Percentiles rank a stretch among this genome's conserved stretches.
phyloP scores from a whole-genome alignment of 1,140 invertebrate species.

The Trichonephila clavata region DNA sequence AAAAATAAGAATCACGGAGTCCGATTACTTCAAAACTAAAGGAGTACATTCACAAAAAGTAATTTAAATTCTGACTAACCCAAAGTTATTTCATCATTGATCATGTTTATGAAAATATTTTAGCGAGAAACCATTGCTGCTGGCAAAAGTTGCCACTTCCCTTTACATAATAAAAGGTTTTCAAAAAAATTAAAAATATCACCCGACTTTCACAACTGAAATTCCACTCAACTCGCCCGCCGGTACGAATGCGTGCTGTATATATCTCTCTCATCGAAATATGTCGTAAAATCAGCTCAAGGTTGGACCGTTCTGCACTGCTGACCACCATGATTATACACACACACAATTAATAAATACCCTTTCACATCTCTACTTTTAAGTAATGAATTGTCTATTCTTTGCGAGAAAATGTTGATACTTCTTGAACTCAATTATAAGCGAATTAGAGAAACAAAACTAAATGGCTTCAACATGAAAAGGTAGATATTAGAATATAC shows the following conservation, averaged over 20 bases:
- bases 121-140: not conserved
- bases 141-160: not conserved
- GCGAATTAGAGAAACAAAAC: not conserved
- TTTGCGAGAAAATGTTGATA: not conserved
- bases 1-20: no score
- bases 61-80: no score
- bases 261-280: slow-evolving; percentile 1
- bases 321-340: not conserved
- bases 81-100: no score
- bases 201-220: not conserved
- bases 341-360: not conserved
- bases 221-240: not conserved
- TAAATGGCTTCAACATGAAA: not conserved
- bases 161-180: not conserved
- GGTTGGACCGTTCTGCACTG: not conserved
- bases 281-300: slow-evolving; percentile 1
- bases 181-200: not conserved
- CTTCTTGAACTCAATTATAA: not conserved
- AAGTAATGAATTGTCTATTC: not conserved
- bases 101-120: not conserved
- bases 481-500: not conserved
- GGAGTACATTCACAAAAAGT: no score
- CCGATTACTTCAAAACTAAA: no score
- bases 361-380: not conserved
- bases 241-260: not conserved